phyloP scores from a whole-genome alignment of 1,140 invertebrate species.

The Hetaerina americana region DNA sequence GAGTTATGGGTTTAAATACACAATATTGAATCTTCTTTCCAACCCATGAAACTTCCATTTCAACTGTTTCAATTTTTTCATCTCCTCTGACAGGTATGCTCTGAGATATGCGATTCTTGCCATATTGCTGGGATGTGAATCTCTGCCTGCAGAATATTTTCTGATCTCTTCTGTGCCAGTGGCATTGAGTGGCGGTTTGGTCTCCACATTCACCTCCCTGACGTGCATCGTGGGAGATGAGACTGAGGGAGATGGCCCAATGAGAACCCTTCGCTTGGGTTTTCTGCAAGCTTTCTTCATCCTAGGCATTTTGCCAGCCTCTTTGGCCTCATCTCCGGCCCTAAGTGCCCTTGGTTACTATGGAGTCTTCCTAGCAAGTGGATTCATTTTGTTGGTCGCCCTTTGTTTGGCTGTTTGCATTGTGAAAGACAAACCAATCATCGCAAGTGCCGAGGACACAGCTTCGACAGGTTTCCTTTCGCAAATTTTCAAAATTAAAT shows the following conservation, averaged over 20 bases:
- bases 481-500: too few relatives aligned
- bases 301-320: not conserved
- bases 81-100: not conserved
- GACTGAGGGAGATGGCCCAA: not conserved
- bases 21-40: too few relatives aligned
- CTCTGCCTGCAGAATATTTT: not conserved
- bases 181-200: not conserved
- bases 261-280: not conserved
- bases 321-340: not conserved
- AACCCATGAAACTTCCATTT: not conserved
- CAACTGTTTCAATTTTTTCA: not conserved
- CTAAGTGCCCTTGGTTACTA: not conserved
- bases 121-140: not conserved
- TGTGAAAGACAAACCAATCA: too few relatives aligned
- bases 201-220: not conserved
- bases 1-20: too few relatives aligned
- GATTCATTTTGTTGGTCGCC: not conserved
- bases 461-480: too few relatives aligned
- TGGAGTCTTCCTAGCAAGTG: not conserved
- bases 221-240: not conserved
- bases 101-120: not conserved
- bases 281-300: not conserved
- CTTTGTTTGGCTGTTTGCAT: too few relatives aligned
- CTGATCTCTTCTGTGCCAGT: not conserved
- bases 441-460: too few relatives aligned